These are phyloP conservation scores for Zelleria hepariella DNA, from an alignment of 2,888 invertebrate genomes.

Conservation along the genomic window DNA sequence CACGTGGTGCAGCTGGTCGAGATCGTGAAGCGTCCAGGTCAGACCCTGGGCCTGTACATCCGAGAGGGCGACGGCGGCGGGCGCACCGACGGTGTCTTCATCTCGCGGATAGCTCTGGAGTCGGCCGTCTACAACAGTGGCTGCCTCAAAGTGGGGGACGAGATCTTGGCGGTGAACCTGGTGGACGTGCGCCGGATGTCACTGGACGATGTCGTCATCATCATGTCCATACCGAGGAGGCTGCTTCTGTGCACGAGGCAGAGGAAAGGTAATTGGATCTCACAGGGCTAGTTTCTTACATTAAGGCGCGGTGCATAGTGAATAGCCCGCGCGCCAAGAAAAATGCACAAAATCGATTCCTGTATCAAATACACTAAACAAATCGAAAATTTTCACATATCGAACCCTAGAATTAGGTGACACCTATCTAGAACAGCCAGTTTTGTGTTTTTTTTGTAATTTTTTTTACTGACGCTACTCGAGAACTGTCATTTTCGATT, in stretches of 20 bases:
- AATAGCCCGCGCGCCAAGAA: too few relatives aligned
- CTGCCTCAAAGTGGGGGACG: constrained; percentile 97
- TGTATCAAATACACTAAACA: too few relatives aligned
- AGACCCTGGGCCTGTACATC: constrained; percentile 97
- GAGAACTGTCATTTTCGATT: too few relatives aligned
- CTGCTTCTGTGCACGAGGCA: constrained; percentile 94
- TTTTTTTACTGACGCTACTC: too few relatives aligned
- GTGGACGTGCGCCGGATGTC: constrained; percentile 99
- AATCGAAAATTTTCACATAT: too few relatives aligned
- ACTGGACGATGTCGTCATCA: constrained; percentile 98
- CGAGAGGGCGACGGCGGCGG: constrained; percentile 99
- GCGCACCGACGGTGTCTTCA: constrained; percentile 96
- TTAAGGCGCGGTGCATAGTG: too few relatives aligned
- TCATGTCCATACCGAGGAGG: constrained; percentile 98
- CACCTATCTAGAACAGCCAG: too few relatives aligned
- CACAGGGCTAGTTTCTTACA: too few relatives aligned
- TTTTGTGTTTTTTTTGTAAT: too few relatives aligned
- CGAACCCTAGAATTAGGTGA: too few relatives aligned
- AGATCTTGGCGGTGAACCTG: constrained; percentile 97
- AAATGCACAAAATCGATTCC: too few relatives aligned
- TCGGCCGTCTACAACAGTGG: constrained; percentile 98
- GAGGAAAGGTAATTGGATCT: constrained; percentile 82
- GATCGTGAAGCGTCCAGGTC: constrained; percentile 98
- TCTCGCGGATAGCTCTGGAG: constrained; percentile 91
- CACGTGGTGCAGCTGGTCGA: constrained; percentile 93